Evolutionary conservation across 2,888 invertebrate species (phyloP).

Genomic region (Idaea straminata): DNA sequence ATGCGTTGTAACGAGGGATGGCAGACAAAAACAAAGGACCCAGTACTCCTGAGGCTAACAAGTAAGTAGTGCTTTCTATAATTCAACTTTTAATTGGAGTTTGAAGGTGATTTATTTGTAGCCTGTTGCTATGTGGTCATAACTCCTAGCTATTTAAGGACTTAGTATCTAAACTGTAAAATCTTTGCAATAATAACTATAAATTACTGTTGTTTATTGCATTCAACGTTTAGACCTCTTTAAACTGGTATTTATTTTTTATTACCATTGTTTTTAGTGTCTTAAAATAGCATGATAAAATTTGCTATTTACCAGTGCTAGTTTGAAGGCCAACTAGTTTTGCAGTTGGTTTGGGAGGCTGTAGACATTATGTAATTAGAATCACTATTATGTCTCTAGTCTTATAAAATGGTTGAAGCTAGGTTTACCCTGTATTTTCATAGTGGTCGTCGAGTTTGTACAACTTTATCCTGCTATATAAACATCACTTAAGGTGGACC

Average conservation of each 20-base stretch:
- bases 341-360: not conserved
- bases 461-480: too few species aligned
- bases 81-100: not conserved
- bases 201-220: not conserved
- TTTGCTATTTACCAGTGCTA: not conserved
- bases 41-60: conserved; percentile 46
- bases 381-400: not conserved
- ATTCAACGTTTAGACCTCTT: not conserved
- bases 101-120: not conserved
- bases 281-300: not conserved
- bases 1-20: conserved; percentile 63
- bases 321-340: not conserved
- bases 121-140: not conserved
- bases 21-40: conserved; percentile 47
- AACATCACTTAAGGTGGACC: too few species aligned
- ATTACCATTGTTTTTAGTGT: not conserved
- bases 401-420: too few species aligned
- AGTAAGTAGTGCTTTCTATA: conserved; percentile 46
- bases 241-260: not conserved
- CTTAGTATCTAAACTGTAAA: not conserved
- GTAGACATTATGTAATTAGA: not conserved
- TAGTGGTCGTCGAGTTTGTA: too few species aligned
- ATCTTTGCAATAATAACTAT: not conserved
- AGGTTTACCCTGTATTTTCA: too few species aligned
- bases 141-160: not conserved